phyloP scores from a whole-genome alignment of 2,888 invertebrate genomes.

The Patella caerulea region DNA sequence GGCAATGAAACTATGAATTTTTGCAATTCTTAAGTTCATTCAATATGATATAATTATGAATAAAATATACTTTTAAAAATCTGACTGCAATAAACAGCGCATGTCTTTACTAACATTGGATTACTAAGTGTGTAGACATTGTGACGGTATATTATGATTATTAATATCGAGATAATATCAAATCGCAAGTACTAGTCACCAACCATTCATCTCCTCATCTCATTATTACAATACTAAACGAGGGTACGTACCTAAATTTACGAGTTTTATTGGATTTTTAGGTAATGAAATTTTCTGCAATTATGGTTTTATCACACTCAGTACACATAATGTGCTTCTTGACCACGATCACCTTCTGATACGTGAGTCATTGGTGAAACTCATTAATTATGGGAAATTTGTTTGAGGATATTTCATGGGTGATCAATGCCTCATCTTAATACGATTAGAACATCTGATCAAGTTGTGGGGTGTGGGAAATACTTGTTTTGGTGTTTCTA shows the following conservation, averaged over 20 bases:
- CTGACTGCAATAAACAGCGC: too few species aligned
- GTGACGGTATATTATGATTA: too few species aligned
- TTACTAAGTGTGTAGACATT: too few species aligned
- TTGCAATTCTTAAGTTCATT: too few species aligned
- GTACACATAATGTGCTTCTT: slow-evolving; percentile 9
- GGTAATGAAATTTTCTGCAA: slow-evolving; percentile 11
- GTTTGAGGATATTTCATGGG: not conserved
- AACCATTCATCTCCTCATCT: not conserved
- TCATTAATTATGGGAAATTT: slow-evolving; percentile 5
- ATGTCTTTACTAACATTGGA: too few species aligned
- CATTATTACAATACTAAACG: not conserved
- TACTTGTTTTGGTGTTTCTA: too few species aligned
- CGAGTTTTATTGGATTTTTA: not conserved
- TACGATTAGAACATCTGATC: not conserved
- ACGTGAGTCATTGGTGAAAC: slow-evolving; percentile 1
- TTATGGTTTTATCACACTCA: slow-evolving; percentile 8
- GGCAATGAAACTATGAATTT: too few species aligned
- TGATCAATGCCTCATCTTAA: not conserved
- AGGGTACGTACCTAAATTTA: slow-evolving; percentile 3
- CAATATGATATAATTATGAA: too few species aligned
- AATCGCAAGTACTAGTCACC: too few species aligned
- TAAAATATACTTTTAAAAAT: too few species aligned
- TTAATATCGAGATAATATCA: too few species aligned
- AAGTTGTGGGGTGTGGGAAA: too few species aligned
- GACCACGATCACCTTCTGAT: not conserved